A percentile compares a stretch with the other conserved stretches of the same genome.
Conservation (phyloP, 2,113 vertebrate species). For the Toxostoma redivivum region DNA sequence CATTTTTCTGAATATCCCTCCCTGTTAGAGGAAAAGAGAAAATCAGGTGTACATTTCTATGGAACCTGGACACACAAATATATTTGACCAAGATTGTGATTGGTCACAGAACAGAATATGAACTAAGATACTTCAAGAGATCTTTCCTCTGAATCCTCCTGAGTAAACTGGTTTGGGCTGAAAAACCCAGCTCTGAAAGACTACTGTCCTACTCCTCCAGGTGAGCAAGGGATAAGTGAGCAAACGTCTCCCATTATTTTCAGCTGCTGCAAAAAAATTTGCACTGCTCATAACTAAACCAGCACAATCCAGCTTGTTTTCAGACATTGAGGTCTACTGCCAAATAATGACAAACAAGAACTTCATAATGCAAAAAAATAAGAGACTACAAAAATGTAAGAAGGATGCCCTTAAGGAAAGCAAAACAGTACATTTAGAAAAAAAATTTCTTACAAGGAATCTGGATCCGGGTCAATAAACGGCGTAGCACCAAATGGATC, state of each 20-base stretch:
- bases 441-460: slow-evolving; percentile 86
- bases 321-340: neutral
- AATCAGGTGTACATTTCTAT: neutral
- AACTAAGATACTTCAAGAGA: neutral
- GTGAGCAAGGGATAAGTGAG: neutral
- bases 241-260: neutral
- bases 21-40: slow-evolving; percentile 65
- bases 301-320: neutral
- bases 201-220: neutral
- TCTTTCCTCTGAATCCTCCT: neutral
- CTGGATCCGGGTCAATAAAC: slow-evolving; percentile 95
- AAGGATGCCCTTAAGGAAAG: neutral
- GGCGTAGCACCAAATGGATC: slow-evolving; percentile 95
- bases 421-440: neutral
- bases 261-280: neutral
- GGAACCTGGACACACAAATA: neutral
- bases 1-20: slow-evolving; percentile 98
- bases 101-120: neutral
- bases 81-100: neutral
- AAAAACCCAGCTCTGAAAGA: neutral
- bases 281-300: neutral
- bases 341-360: neutral
- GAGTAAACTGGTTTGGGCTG: neutral
- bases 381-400: neutral
- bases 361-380: neutral